A percentile compares a stretch with the other conserved stretches of the same genome.
phyloP scores from a whole-genome alignment of 2,797 vertebrate species.

The Pempheris klunzingeri region DNA sequence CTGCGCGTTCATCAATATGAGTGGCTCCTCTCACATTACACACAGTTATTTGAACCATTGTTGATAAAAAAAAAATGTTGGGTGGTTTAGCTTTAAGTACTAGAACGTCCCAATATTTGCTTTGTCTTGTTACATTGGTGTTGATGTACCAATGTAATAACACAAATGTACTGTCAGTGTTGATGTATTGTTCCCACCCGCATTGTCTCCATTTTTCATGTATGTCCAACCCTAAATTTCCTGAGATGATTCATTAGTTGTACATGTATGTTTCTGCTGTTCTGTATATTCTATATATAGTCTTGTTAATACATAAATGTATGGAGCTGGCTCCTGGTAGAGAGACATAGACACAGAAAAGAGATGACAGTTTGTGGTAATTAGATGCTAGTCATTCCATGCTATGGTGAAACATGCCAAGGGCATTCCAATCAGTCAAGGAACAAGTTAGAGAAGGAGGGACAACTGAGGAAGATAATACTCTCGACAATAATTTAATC shows the following conservation, averaged over 20 bases:
- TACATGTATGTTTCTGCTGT: neutral
- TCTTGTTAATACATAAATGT: neutral
- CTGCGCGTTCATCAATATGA: too few species aligned
- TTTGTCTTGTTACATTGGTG: too few species aligned
- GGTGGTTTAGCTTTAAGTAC: too few species aligned
- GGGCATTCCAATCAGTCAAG: conserved; percentile 20
- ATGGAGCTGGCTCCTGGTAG: neutral
- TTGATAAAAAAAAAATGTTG: too few species aligned
- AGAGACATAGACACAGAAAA: conserved; percentile 29
- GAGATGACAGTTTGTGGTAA: conserved; percentile 1
- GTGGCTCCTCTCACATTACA: too few species aligned
- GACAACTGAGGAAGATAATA: conserved; percentile 7
- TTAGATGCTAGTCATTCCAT: conserved; percentile 25
- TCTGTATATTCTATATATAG: neutral
- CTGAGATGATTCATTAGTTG: too few species aligned
- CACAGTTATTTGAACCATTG: too few species aligned
- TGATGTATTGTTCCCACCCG: too few species aligned
- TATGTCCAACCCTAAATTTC: too few species aligned
- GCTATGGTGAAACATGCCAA: conserved; percentile 31
- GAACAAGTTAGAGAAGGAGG: conserved; percentile 16
- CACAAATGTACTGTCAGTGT: too few species aligned
- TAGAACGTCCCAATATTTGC: too few species aligned
- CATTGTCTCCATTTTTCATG: neutral
- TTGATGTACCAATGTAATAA: too few species aligned
- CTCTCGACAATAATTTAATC: conserved; percentile 27